Evolutionary conservation across 1,140 invertebrate genomes (phyloP), one percentile per base, ranked within the genome.

Genomic region (Delia radicum): DNA sequence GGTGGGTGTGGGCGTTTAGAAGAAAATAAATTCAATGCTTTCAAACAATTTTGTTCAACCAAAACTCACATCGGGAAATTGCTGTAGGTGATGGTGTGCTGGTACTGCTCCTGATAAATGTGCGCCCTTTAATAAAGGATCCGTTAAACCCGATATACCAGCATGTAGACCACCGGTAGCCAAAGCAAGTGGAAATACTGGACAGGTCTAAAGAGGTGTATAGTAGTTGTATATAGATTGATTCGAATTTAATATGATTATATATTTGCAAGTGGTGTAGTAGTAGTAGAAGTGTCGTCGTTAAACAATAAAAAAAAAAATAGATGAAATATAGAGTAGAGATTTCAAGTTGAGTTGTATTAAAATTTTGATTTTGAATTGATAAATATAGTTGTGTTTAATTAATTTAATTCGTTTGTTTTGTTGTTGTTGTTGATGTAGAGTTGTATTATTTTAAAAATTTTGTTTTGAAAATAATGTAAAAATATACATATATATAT

Each of bases 81-180:
- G 85, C 81, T 86, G 88, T 87, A 93, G 89, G 89, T 92, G 91
- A 89, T 92, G 91, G 88, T 91, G 91, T 86, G 92, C 91, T 87
- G 92, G 92, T 89, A 93, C 90, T 85, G 92, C 92, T 89, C 91
- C 92, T 90, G 90, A 90, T 87, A 93, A 90, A 88, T 92, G 92
- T 89, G 91, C 91, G 90, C 92, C 90, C 90, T 93, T 92, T 90
- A 92, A 90, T 89, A 92, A 88, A 87, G 91, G 91, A 88, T 90
- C 90, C 87, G 89, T 88, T 86, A 90, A 90, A 89, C 91, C 91
- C 91, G 90, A 89, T 89, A 91, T 84, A 79, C 85, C 85, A 84
- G 85, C 83, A 82, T 86, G 85, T 79, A 86, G 82, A 80, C 85
- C 85, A 84, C 85, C 83, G 80, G 82, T 81, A 80, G 85, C 85